Evolutionary conservation across 2,113 vertebrate species (phyloP).

Genomic region (Bostrychus sinensis): DNA sequence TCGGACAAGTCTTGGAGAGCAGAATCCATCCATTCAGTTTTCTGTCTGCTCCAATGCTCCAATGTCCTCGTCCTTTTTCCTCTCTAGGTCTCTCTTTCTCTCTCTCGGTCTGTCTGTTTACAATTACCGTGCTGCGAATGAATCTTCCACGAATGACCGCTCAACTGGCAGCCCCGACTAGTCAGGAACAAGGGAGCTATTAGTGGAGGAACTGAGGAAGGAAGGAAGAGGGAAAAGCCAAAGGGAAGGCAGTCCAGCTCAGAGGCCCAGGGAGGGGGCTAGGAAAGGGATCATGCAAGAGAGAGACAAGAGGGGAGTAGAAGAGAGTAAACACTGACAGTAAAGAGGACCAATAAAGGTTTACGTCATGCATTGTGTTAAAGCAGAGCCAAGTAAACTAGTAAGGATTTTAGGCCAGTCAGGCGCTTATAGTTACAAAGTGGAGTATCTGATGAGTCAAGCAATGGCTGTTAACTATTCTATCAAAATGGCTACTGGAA

Average conservation of each 20-base stretch:
- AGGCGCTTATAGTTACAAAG: too few species aligned
- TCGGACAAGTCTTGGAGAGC: slow-evolving; percentile 16
- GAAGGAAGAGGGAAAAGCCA: slow-evolving; percentile 87
- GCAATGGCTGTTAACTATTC: too few species aligned
- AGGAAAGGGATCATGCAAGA: slow-evolving; percentile 10
- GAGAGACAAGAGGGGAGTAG: slow-evolving; percentile 43
- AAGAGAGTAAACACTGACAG: slow-evolving; percentile 42
- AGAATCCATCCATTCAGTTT: slow-evolving; percentile 29
- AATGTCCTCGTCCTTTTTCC: slow-evolving; percentile 19
- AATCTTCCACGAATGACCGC: slow-evolving; percentile 85
- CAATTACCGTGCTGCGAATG: slow-evolving; percentile 85
- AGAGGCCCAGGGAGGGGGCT: slow-evolving; percentile 65
- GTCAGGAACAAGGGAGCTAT: slow-evolving; percentile 86
- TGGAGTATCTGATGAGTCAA: too few species aligned
- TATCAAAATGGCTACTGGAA: too few species aligned
- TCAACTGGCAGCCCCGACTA: slow-evolving; percentile 83
- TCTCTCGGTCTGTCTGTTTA: slow-evolving; percentile 75
- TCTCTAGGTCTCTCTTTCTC: slow-evolving; percentile 14
- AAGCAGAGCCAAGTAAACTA: not conserved
- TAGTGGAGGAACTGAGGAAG: slow-evolving; percentile 83
- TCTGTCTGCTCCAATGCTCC: slow-evolving; percentile 40
- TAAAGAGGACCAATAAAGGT: not conserved
- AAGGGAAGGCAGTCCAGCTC: slow-evolving; percentile 81
- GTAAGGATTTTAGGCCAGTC: not conserved
- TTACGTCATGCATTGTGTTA: not conserved